A percentile compares a stretch with the other conserved stretches of the same genome.
These are phyloP conservation scores for Aspidiotus rigidus DNA, from an alignment of 2,888 invertebrate genomes.

Conservation along the genomic window DNA sequence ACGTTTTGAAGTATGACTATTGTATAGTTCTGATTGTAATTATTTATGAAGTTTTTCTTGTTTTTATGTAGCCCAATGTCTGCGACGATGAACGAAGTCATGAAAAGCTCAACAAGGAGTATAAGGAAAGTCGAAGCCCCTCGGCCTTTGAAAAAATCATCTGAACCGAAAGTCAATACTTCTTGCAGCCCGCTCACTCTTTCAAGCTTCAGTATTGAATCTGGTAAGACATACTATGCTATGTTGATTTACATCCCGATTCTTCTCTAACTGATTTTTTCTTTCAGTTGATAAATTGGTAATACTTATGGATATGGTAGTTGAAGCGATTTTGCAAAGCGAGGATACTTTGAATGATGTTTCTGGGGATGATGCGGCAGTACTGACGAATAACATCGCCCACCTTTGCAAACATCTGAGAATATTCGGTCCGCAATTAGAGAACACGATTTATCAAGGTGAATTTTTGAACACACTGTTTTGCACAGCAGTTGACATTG, in stretches of 20 bases:
- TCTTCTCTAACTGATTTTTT: slow-evolving; percentile 34
- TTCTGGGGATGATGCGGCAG: slow-evolving; percentile 37
- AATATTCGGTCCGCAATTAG: slow-evolving; percentile 63
- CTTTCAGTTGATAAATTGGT: slow-evolving; percentile 68
- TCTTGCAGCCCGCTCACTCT: slow-evolving; percentile 1
- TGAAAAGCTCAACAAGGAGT: slow-evolving; percentile 36
- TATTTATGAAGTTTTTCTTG: no score
- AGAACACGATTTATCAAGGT: slow-evolving; percentile 42
- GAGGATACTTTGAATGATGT: slow-evolving; percentile 52
- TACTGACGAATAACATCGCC: slow-evolving; percentile 62
- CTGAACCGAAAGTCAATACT: slow-evolving; percentile 2
- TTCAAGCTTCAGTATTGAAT: slow-evolving; percentile 16
- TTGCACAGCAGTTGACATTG: background rate
- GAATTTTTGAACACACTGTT: background rate
- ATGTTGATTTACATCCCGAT: slow-evolving; percentile 21
- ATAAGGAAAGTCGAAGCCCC: slow-evolving; percentile 61
- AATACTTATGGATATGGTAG: slow-evolving; percentile 71
- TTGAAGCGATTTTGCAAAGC: slow-evolving; percentile 64
- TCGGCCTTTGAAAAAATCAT: slow-evolving; percentile 53
- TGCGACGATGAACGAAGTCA: no score
- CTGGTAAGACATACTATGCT: background rate
- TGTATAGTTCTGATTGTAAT: no score
- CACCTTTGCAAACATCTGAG: slow-evolving; percentile 72
- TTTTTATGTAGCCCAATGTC: no score
- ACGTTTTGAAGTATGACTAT: no score